phyloP scores from a whole-genome alignment of 2,113 vertebrate species.

The Lophotis ruficrista region DNA sequence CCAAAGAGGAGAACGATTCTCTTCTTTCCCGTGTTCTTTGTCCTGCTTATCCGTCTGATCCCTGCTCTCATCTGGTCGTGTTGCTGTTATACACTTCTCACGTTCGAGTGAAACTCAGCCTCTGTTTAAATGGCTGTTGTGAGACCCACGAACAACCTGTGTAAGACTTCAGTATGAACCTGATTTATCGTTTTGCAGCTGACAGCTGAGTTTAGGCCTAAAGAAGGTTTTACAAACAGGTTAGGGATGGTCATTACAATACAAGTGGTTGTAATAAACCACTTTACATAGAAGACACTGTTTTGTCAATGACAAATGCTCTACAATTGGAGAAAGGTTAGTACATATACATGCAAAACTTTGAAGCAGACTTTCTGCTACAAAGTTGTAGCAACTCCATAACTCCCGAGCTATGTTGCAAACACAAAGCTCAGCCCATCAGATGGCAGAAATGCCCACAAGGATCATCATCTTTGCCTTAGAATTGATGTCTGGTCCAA shows the following conservation, averaged over 20 bases:
- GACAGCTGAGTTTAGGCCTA: not conserved
- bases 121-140: not conserved
- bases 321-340: not conserved
- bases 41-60: not conserved
- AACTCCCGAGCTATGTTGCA: not conserved
- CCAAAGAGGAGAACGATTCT: not conserved
- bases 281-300: not conserved
- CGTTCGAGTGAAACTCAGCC: fast-evolving
- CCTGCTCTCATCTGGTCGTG: not conserved
- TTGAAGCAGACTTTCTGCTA: not conserved
- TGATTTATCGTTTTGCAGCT: not conserved
- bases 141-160: fast-evolving
- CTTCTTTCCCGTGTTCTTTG: not conserved
- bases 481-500: not conserved
- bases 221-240: not conserved
- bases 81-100: not conserved
- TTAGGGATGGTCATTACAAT: not conserved
- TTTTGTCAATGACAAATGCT: not conserved
- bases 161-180: not conserved
- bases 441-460: not conserved
- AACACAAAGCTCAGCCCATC: not conserved
- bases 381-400: not conserved
- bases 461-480: not conserved
- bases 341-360: not conserved
- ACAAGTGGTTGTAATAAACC: not conserved